phyloP scores from a whole-genome alignment of 2,113 vertebrate genomes.

The Hirundichthys speculiger region DNA sequence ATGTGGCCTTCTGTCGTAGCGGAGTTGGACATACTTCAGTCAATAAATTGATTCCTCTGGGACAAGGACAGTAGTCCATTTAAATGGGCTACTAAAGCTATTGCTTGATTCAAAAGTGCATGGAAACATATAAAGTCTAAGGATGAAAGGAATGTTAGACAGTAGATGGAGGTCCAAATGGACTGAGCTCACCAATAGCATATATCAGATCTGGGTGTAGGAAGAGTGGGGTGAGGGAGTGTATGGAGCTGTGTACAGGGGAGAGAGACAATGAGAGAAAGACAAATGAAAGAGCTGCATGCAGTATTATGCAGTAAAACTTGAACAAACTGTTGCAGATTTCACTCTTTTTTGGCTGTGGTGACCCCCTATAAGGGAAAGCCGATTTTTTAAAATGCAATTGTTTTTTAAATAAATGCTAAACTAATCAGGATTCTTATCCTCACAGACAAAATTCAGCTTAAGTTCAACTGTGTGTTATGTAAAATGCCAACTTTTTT shows the following conservation, averaged over 20 bases:
- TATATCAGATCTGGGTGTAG: slow-evolving; percentile 5
- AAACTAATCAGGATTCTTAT: too few species aligned
- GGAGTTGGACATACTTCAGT: not conserved
- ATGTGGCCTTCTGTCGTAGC: not conserved
- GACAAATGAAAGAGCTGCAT: too few species aligned
- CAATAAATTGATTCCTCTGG: not conserved
- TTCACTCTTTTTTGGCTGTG: too few species aligned
- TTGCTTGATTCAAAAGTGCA: not conserved
- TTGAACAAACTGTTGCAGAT: too few species aligned
- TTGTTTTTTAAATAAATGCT: too few species aligned
- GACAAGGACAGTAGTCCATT: not conserved
- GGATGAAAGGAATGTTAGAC: not conserved
- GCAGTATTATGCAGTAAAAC: too few species aligned
- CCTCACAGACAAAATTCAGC: too few species aligned
- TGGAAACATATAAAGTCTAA: not conserved
- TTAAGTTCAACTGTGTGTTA: too few species aligned
- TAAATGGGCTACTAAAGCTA: not conserved
- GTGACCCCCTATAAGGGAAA: too few species aligned
- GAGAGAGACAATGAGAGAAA: not conserved
- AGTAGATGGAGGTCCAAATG: slow-evolving; percentile 27
- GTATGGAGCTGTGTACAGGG: not conserved
- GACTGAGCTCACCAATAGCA: slow-evolving; percentile 19
- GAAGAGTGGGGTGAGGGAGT: not conserved
- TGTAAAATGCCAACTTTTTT: too few species aligned
- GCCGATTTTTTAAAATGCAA: too few species aligned